Base-by-base conservation (phyloP, 2,797 vertebrate genomes). In the Meda fulgida region DNA sequence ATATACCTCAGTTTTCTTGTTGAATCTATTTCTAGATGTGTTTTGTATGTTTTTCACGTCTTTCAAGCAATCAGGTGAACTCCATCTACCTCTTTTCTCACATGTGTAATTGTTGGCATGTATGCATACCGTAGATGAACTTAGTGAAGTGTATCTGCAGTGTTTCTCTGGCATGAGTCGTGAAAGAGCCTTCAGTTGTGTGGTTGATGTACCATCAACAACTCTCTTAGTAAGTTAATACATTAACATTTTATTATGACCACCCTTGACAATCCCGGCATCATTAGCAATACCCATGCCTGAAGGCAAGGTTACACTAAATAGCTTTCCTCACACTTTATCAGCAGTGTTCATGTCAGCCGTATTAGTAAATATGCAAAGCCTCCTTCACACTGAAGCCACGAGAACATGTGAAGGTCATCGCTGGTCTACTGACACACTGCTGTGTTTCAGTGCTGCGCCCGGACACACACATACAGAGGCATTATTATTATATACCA, bases 311-410 rank as follows among this genome's bases (percentile, higher is more conserved):
- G 55, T 86, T 86, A 83, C 31, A 65, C 78, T 84, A 79, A 87
- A 86, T 79, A 66, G 51, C 63, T 76, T 87, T 81, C n/a, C 31
- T 75, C 78, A 21, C 40, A 81, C 73, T 85, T 85, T 81, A 76
- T 75, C 70, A 70, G 80, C 21, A 23, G 38, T 80, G 72, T 69
- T 89, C 75, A 77, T 80, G 89, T 76, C 84, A 83, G 72, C 81
- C 51, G 48, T 87, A 84, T 88, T 87, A 87, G 89, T 83, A 87
- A 88, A 88, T 88, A 84, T 88, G 86, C 89, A 86, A 89, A 89
- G 87, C 87, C 67, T 70, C 65, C 58, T 79, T 89, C 81, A 63
- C 31, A 71, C 69, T 60, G 55, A 76, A 79, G 87, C 46, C 53
- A 23, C 2, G 78, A 87, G 80, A 84, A 84, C 43, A 36, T 78